Base-by-base conservation (phyloP, 2,888 invertebrate species). In the Drosophila neonasuta region DNA sequence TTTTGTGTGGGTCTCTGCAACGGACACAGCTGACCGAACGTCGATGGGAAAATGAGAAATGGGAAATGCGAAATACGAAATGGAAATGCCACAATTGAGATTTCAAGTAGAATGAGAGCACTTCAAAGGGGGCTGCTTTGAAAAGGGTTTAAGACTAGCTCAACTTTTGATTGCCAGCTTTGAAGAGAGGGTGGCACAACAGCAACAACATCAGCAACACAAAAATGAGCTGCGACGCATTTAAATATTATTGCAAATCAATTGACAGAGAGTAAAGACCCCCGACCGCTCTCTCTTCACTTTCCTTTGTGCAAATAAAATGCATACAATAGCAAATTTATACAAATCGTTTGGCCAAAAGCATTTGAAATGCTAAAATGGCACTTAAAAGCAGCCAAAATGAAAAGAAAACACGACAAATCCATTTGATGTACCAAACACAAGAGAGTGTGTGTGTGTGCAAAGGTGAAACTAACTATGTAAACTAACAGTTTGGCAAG, bases 371-470 rank as follows among this genome's bases (percentile, higher is more conserved):
- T 88, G 88, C 88, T 88, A 88, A 85, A 88, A 81, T 74, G 86
- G 72, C 85, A 86, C 88, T 85, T 88, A 82, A 87, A 86, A 88
- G 82, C 83, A 68, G 74, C 71, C 81, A 71, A 86, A 89, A 89
- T 89, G 88, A 87, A 89, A 89, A 89, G 89, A 89, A 90, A 90
- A 89, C 90, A 89, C 67, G 74, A 77, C 71, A 88, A 87, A 76
- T 78, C 88, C 89, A 87, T 89, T 89, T 88, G 82, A 87, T 80
- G 78, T 79, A 71, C 57, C 39, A 13, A 13, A 39, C 29, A 10
- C 2, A 2, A 2, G 17, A 17, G 17, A 17, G 17, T 44, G 24
- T 36, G 34, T 30, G 9, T 42, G 34, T 15, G 48, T 67, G 7
- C 52, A 34, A 59, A 75, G 68, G 77, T 71, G 74, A 61, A 62